Percentiles rank a stretch among this genome's conserved stretches.
Evolutionary conservation across 1,140 invertebrate species (phyloP).

Genomic region (Tenebrio molitor): DNA sequence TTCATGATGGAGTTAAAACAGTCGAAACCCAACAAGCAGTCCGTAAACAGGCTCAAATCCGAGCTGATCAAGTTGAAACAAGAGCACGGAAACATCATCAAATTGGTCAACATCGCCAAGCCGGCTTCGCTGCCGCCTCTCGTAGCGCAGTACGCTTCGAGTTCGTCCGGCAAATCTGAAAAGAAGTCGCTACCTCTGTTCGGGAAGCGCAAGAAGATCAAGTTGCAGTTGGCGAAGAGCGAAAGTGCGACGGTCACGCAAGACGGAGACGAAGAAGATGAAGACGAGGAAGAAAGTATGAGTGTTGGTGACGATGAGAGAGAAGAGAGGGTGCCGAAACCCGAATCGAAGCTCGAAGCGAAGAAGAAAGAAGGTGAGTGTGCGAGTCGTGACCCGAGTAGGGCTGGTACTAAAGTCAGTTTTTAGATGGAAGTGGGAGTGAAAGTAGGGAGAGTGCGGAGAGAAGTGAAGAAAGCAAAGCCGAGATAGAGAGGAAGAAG

Average conservation of each 20-base stretch:
- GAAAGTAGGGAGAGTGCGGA: too few relatives aligned
- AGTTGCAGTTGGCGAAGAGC: slow-evolving; percentile 51
- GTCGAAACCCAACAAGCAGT: slow-evolving; percentile 68
- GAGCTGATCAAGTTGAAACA: slow-evolving; percentile 78
- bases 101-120: slow-evolving; percentile 83
- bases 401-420: too few relatives aligned
- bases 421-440: too few relatives aligned
- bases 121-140: slow-evolving; percentile 77
- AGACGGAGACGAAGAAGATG: slow-evolving; percentile 64
- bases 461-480: background rate
- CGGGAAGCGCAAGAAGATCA: slow-evolving; percentile 62
- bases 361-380: too few relatives aligned
- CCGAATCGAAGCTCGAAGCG: background rate
- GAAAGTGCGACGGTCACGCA: slow-evolving; percentile 53
- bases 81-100: slow-evolving; percentile 78
- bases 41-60: slow-evolving; percentile 69
- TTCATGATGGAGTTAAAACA: slow-evolving; percentile 78
- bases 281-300: slow-evolving; percentile 34
- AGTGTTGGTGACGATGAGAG: slow-evolving; percentile 4
- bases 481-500: slow-evolving; percentile 51
- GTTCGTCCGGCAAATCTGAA: background rate
- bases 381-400: too few relatives aligned
- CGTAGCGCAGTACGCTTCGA: slow-evolving; percentile 49
- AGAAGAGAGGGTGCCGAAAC: background rate
- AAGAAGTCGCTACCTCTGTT: slow-evolving; percentile 59